Conservation (phyloP, 1,140 invertebrate genomes). For the Heterodera carotae region DNA sequence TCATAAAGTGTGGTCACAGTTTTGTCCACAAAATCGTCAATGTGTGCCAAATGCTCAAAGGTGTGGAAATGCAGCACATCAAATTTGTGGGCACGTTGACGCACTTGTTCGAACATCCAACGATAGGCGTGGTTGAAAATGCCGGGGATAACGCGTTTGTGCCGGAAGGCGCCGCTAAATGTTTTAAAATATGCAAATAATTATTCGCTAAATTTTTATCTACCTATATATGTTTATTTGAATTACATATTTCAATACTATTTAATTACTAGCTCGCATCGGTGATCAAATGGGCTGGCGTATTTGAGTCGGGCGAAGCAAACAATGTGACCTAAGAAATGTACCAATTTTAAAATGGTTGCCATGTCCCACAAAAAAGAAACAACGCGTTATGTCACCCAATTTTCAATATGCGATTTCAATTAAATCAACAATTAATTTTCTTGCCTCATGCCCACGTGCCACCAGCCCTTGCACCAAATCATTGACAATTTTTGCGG, state of each 20-base stretch:
- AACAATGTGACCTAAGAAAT: not conserved
- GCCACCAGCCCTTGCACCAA: constrained; percentile 29
- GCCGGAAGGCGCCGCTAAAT: not conserved
- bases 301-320: constrained; percentile 15
- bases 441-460: constrained; percentile 20
- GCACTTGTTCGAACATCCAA: constrained; percentile 2
- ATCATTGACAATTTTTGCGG: constrained; percentile 12
- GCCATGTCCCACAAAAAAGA: no score
- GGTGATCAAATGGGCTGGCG: constrained; percentile 4
- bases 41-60: constrained; percentile 2
- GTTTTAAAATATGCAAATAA: no score
- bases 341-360: no score
- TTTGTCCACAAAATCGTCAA: constrained; percentile 5
- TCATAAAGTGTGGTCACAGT: not conserved
- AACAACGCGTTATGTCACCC: no score
- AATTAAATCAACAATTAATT: not conserved
- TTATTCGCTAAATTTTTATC: no score
- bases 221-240: no score
- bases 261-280: not conserved
- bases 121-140: not conserved
- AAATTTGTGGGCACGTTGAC: not conserved
- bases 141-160: not conserved
- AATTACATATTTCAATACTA: no score
- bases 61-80: constrained; percentile 20
- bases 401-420: no score